Conservation (phyloP, 2,113 vertebrate genomes). For the Fulmarus glacialis region DNA sequence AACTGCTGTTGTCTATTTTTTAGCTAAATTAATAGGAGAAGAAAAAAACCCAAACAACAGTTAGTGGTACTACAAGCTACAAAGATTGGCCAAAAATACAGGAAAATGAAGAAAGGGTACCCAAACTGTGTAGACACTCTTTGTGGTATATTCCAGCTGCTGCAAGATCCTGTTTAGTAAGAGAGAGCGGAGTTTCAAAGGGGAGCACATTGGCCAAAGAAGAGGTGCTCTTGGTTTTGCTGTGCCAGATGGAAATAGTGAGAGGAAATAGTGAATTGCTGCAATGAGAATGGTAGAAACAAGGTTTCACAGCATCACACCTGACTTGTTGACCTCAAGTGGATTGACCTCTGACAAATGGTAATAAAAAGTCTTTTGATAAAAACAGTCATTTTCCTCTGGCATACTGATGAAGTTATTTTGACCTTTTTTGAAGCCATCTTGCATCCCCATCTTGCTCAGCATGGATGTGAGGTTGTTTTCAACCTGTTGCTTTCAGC, state of each 20-base stretch:
- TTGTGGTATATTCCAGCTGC: neutral
- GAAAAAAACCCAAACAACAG: neutral
- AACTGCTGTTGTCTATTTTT: neutral
- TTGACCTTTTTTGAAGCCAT: neutral
- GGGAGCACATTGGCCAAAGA: neutral
- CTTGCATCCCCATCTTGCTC: neutral
- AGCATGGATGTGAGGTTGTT: neutral
- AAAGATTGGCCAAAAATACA: slow-evolving; percentile 8
- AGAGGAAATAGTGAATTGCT: neutral
- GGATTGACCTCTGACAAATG: neutral
- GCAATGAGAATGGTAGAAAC: neutral
- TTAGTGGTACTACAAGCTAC: neutral
- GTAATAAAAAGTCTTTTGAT: neutral
- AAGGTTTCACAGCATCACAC: neutral
- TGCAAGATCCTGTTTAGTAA: slow-evolving; percentile 61
- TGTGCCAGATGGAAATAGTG: neutral
- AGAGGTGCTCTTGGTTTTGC: neutral
- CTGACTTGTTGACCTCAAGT: neutral
- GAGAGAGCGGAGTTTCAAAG: neutral
- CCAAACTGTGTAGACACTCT: neutral
- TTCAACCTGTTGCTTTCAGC: no score
- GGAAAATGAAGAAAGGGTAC: slow-evolving; percentile 43
- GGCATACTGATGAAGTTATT: neutral
- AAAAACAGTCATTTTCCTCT: neutral
- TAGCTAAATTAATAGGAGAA: neutral